These are phyloP conservation scores for Corythornis madagascariensis DNA, from an alignment of 2,113 vertebrate genomes.

Conservation along the genomic window DNA sequence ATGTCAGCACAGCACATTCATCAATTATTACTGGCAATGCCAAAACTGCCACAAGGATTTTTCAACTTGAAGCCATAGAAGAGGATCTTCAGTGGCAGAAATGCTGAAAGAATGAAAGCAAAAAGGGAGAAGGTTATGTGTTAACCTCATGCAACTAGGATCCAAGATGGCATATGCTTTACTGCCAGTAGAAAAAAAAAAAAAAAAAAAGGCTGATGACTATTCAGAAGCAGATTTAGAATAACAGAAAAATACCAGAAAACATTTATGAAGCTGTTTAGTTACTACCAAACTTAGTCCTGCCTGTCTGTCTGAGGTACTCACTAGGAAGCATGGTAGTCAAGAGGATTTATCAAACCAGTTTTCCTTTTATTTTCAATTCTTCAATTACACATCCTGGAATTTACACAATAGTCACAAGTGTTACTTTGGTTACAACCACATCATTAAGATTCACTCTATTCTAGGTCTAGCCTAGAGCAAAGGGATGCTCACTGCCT, in stretches of 20 bases:
- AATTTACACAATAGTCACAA: background rate
- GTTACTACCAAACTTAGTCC: background rate
- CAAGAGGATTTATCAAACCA: background rate
- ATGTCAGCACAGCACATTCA: slow-evolving; percentile 46
- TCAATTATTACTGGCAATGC: slow-evolving; percentile 58
- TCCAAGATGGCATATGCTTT: background rate
- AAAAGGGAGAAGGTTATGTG: background rate
- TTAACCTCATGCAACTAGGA: background rate
- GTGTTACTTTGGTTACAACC: background rate
- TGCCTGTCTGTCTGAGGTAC: background rate
- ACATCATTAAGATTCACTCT: background rate
- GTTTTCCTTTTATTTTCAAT: background rate
- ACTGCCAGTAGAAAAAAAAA: background rate
- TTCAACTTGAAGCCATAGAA: background rate
- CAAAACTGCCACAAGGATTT: slow-evolving; percentile 54
- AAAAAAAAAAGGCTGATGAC: background rate
- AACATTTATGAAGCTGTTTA: background rate
- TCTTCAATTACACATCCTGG: background rate
- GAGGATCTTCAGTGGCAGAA: slow-evolving; percentile 44
- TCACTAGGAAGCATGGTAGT: background rate
- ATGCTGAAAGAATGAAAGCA: slow-evolving; percentile 14
- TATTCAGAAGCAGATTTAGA: background rate
- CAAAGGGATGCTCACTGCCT: background rate
- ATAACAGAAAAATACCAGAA: background rate
- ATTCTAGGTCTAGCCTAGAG: background rate